These are phyloP conservation scores for Tokudaia tokunoshimensis DNA, from an alignment of 2,797 vertebrate genomes.

Conservation along the genomic window DNA sequence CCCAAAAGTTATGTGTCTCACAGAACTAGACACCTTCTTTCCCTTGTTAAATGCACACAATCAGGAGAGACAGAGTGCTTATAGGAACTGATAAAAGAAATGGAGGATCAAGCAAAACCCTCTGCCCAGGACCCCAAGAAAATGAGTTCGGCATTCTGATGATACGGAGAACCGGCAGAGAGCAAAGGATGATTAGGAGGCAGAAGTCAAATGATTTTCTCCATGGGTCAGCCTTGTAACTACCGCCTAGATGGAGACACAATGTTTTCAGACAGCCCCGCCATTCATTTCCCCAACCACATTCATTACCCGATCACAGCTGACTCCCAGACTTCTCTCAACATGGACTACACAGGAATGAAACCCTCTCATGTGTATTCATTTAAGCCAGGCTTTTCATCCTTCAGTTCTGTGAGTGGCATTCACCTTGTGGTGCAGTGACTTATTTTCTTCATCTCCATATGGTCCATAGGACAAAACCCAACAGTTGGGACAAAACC, in stretches of 20 bases:
- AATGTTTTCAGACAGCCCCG: neutral
- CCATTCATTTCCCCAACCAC: neutral
- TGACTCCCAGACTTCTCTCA: neutral
- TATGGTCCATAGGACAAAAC: neutral
- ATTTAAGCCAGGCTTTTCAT: neutral
- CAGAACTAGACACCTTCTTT: constrained; percentile 7
- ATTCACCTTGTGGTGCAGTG: neutral
- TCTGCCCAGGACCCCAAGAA: neutral
- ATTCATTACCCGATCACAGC: too few species aligned
- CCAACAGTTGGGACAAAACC: neutral
- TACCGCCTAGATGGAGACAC: neutral
- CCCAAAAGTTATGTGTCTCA: constrained; percentile 32
- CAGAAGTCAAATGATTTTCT: neutral
- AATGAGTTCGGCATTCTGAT: neutral
- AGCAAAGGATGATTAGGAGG: neutral
- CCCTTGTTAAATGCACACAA: constrained; percentile 30
- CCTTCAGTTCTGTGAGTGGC: neutral
- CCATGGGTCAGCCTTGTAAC: neutral
- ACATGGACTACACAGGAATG: neutral
- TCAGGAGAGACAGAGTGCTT: constrained; percentile 41
- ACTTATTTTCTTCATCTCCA: neutral
- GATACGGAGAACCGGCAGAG: neutral
- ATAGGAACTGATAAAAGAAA: neutral
- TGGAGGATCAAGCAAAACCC: neutral
- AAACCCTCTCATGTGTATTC: neutral